These are phyloP conservation scores for Pemphigus obesinymphae DNA, from an alignment of 1,140 invertebrate genomes.

Conservation along the genomic window DNA sequence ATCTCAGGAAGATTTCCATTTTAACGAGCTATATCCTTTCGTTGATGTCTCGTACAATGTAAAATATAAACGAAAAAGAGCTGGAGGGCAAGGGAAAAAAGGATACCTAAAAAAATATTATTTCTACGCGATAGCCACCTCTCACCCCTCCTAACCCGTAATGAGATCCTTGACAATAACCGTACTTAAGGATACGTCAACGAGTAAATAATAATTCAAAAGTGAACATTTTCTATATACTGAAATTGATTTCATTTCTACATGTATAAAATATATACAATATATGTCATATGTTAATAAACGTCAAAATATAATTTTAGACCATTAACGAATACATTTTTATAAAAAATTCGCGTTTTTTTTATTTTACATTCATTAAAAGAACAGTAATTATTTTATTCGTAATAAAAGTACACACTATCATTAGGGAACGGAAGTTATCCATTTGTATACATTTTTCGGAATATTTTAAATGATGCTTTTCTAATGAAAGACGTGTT, in stretches of 20 bases:
- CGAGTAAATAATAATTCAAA: not conserved
- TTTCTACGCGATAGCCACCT: not conserved
- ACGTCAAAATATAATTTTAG: not conserved
- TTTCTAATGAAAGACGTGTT: too few species aligned
- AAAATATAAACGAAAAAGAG: not conserved
- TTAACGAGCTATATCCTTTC: slow-evolving; percentile 22
- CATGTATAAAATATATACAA: too few species aligned
- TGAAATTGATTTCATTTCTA: not conserved
- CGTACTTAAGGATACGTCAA: not conserved
- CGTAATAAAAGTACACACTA: too few species aligned
- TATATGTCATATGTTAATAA: not conserved
- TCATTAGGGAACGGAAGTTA: too few species aligned
- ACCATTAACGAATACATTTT: not conserved
- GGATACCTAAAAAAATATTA: not conserved
- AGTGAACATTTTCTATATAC: not conserved
- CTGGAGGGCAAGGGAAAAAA: not conserved
- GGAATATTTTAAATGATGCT: too few species aligned
- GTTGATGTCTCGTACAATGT: not conserved
- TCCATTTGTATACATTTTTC: too few species aligned
- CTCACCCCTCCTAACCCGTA: too few species aligned
- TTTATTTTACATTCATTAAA: too few species aligned
- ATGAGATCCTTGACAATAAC: slow-evolving; percentile 17
- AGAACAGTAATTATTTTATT: too few species aligned
- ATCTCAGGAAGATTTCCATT: slow-evolving; percentile 1
- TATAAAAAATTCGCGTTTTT: too few species aligned